phyloP scores from a whole-genome alignment of 1,140 invertebrate genomes.

The Bombus pascuorum region DNA sequence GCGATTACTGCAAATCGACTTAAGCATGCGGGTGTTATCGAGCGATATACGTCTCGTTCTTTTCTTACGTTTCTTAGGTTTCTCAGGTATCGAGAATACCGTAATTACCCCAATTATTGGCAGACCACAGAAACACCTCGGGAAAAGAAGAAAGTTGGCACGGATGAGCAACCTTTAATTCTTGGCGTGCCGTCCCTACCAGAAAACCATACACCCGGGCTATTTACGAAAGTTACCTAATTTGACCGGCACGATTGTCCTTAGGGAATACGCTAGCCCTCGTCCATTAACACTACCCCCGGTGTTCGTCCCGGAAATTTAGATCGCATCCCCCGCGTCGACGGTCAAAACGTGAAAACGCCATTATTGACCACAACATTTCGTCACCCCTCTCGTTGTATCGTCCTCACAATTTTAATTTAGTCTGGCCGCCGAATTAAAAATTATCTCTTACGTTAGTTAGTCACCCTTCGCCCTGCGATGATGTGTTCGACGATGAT shows the following conservation, averaged over 20 bases:
- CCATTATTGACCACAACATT: slow-evolving; percentile 67
- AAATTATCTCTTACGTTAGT: slow-evolving; percentile 20
- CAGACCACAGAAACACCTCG: background rate
- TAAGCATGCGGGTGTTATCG: too few relatives aligned
- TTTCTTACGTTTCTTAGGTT: background rate
- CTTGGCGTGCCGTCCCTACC: background rate
- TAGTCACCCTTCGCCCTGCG: too few relatives aligned
- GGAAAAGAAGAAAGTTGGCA: background rate
- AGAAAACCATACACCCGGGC: slow-evolving; percentile 54
- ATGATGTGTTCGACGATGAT: background rate
- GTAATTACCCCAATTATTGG: background rate
- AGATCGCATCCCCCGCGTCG: slow-evolving; percentile 55
- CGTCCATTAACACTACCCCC: slow-evolving; percentile 68
- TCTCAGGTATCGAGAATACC: too few relatives aligned
- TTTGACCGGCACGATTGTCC: slow-evolving; percentile 69
- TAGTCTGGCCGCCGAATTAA: slow-evolving; percentile 26
- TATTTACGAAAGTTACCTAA: slow-evolving; percentile 70
- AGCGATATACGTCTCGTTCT: background rate
- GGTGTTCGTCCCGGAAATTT: slow-evolving; percentile 52
- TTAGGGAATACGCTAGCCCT: slow-evolving; percentile 65
- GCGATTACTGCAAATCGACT: too few relatives aligned
- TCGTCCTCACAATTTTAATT: slow-evolving; percentile 52
- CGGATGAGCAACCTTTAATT: slow-evolving; percentile 23
- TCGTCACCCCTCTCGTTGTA: slow-evolving; percentile 21
- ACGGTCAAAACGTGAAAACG: slow-evolving; percentile 67